A percentile compares a stretch with the other conserved stretches of the same genome.
Conservation (phyloP, 1,140 invertebrate genomes). For the Cydia amplana region DNA sequence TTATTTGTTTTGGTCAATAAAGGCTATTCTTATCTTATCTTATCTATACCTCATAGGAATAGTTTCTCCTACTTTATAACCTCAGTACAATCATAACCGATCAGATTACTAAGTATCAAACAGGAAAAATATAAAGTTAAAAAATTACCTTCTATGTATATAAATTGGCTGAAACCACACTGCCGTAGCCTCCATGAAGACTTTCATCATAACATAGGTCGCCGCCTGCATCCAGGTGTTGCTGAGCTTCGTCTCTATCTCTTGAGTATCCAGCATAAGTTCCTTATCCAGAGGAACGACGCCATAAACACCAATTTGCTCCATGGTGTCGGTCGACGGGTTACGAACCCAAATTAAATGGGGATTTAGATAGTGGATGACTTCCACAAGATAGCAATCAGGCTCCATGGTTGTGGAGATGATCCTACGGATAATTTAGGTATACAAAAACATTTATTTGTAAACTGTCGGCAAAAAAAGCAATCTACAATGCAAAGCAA, state of each 20-base stretch:
- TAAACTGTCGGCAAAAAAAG: neutral
- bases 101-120: neutral
- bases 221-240: constrained; percentile 54
- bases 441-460: neutral
- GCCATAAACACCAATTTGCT: constrained; percentile 69
- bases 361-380: constrained; percentile 61
- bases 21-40: no score
- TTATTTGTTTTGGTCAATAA: no score
- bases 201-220: constrained; percentile 43
- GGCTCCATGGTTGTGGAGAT: constrained; percentile 42
- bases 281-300: constrained; percentile 52
- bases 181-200: constrained; percentile 42
- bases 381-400: constrained; percentile 56
- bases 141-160: constrained; percentile 57
- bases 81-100: no score
- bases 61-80: no score
- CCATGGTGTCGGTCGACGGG: constrained; percentile 41
- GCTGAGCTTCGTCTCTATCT: constrained; percentile 36
- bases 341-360: constrained; percentile 62
- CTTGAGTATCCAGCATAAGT: constrained; percentile 39
- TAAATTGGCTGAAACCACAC: constrained; percentile 55
- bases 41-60: no score
- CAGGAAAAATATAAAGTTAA: neutral
- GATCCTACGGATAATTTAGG: neutral
- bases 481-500: neutral